Conservation (phyloP, 1,140 invertebrate genomes). For the Drosophila guanche region DNA sequence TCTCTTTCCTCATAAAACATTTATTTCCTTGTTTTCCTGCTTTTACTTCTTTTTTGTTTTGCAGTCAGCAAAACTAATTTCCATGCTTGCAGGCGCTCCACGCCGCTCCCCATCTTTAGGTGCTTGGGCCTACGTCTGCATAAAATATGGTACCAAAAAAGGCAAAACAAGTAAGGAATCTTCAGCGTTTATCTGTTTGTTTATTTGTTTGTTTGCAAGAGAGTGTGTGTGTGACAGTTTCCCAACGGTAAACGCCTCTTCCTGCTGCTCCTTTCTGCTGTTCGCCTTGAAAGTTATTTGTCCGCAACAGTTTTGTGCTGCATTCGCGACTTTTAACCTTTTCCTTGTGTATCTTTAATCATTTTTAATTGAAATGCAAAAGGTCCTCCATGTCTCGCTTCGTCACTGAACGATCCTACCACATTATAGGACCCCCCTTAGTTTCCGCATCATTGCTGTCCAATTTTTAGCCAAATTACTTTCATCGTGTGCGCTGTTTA, state of each 20-base stretch:
- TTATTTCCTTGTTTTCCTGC: conserved; percentile 35
- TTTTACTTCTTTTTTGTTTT: conserved; percentile 6
- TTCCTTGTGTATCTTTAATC: conserved; percentile 76
- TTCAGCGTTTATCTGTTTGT: conserved; percentile 44
- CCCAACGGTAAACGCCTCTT: not conserved
- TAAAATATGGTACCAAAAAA: conserved; percentile 53
- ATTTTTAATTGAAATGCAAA: conserved; percentile 76
- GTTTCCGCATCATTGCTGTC: conserved; percentile 30
- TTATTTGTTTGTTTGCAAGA: conserved; percentile 4
- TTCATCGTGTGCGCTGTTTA: conserved; percentile 44
- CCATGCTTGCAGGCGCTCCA: conserved; percentile 42
- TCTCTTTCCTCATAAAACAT: conserved; percentile 37
- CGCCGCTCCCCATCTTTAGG: conserved; percentile 15
- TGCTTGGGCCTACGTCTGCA: conserved; percentile 61
- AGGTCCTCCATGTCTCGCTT: conserved; percentile 28
- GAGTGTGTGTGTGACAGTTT: conserved; percentile 31
- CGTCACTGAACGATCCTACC: too few species aligned
- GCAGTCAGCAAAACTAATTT: conserved; percentile 63
- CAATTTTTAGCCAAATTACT: conserved; percentile 42
- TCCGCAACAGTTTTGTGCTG: conserved; percentile 70
- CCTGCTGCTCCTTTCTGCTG: conserved; percentile 11
- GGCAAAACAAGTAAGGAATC: conserved; percentile 15
- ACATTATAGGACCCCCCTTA: not conserved
- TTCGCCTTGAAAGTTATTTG: conserved; percentile 65
- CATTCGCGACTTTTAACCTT: conserved; percentile 67